phyloP scores from a whole-genome alignment of 37 sponge, comb jelly and placozoan species.

The Chondrosia reniformis region DNA sequence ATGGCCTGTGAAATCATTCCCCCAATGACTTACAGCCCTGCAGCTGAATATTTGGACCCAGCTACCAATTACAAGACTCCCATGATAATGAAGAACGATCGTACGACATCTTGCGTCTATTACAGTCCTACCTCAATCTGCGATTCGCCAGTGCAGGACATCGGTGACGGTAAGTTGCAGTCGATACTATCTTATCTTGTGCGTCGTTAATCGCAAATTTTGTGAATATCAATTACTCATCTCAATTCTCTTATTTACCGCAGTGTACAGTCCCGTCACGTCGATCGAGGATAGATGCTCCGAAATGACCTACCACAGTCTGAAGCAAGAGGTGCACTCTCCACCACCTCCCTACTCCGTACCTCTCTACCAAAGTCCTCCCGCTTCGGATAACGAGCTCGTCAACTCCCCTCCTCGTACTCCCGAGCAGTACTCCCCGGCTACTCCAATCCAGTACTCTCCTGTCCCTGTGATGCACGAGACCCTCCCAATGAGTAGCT shows the following conservation, averaged over 20 bases:
- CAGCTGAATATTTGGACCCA: too few species aligned
- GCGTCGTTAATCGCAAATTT: too few species aligned
- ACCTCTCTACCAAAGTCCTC: slow-evolving; percentile 65
- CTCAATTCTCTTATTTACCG: too few species aligned
- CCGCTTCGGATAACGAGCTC: slow-evolving; percentile 62
- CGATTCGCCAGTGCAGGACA: not conserved
- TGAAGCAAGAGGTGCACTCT: slow-evolving; percentile 71
- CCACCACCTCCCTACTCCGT: slow-evolving; percentile 48
- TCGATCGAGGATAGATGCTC: too few species aligned
- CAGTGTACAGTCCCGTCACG: too few species aligned
- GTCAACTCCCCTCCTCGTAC: slow-evolving; percentile 10
- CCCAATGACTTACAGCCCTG: too few species aligned
- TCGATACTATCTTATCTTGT: too few species aligned
- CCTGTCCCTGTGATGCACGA: slow-evolving; percentile 21
- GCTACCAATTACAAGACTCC: not conserved
- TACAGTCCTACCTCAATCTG: not conserved
- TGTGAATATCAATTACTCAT: too few species aligned
- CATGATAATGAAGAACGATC: not conserved
- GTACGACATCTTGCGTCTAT: not conserved
- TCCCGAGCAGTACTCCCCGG: slow-evolving; percentile 22
- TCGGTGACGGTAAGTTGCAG: too few species aligned
- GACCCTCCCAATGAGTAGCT: not conserved
- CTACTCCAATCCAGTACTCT: slow-evolving; percentile 54
- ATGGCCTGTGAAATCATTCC: too few species aligned
- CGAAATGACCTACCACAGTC: too few species aligned